Percentiles rank a stretch among this genome's conserved stretches.
Evolutionary conservation across 1,140 invertebrate species (phyloP).

Genomic region (Ruditapes philippinarum): DNA sequence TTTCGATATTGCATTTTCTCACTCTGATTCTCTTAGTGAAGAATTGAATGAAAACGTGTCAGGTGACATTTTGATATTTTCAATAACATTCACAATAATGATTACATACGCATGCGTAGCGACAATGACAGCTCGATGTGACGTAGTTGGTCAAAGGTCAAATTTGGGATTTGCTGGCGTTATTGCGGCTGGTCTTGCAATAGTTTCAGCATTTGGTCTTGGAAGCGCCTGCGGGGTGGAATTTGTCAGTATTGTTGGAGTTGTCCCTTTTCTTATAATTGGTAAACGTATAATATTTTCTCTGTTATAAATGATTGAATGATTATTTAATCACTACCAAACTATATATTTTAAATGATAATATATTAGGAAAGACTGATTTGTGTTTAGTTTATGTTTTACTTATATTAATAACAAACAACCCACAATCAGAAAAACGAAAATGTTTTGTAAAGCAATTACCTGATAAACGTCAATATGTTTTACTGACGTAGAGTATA

Average conservation of each 20-base stretch:
- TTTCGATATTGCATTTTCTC: conserved; percentile 28
- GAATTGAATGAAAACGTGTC: conserved; percentile 39
- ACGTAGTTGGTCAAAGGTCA: conserved; percentile 89
- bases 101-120: conserved; percentile 72
- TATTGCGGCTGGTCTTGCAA: conserved; percentile 93
- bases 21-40: conserved; percentile 24
- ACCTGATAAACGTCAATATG: too few relatives aligned
- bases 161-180: conserved; percentile 96
- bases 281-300: too few relatives aligned
- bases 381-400: too few relatives aligned
- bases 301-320: too few relatives aligned
- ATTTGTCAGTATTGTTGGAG: conserved; percentile 98
- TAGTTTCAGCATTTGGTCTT: conserved; percentile 95
- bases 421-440: too few relatives aligned
- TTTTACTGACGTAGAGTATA: too few relatives aligned
- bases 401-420: too few relatives aligned
- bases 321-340: too few relatives aligned
- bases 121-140: conserved; percentile 32
- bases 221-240: conserved; percentile 96
- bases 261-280: conserved; percentile 97
- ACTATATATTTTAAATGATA: too few relatives aligned
- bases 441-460: too few relatives aligned
- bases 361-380: too few relatives aligned
- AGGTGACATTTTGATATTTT: conserved; percentile 68
- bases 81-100: conserved; percentile 68